Percentiles rank a stretch among this genome's conserved stretches.
phyloP scores from a whole-genome alignment of 2,797 vertebrate genomes.

The Astyanax mexicanus region DNA sequence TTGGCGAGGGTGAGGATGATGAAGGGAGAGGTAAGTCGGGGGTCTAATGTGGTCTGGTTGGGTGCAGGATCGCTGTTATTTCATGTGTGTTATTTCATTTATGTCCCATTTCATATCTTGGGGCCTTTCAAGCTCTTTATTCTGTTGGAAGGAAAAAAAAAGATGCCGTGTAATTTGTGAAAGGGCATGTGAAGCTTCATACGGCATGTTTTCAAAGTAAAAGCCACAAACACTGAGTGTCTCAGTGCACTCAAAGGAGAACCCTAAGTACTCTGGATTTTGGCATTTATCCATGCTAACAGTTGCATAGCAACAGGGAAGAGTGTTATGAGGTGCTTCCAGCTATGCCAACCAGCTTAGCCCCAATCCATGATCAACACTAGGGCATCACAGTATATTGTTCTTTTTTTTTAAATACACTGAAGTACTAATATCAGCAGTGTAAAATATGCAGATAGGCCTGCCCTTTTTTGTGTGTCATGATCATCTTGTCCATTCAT shows the following conservation, averaged over 20 bases:
- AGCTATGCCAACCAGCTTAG: not conserved
- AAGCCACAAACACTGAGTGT: not conserved
- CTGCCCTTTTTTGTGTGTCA: too few species aligned
- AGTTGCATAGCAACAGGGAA: not conserved
- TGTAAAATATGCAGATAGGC: too few species aligned
- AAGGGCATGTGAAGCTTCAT: not conserved
- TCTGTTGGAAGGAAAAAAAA: not conserved
- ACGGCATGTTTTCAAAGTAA: not conserved
- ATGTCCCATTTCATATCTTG: not conserved
- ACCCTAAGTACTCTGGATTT: not conserved
- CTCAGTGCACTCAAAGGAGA: not conserved
- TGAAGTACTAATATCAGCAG: not conserved
- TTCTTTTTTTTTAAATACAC: too few species aligned
- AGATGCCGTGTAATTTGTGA: not conserved
- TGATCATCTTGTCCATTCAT: too few species aligned
- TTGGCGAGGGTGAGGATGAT: conserved; percentile 92
- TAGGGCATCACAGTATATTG: too few species aligned
- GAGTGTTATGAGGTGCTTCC: not conserved
- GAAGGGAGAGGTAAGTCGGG: conserved; percentile 89
- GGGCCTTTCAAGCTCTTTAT: not conserved
- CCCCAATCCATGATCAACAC: not conserved
- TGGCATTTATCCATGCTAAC: not conserved
- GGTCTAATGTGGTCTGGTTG: conserved; percentile 36
- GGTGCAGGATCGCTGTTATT: not conserved
- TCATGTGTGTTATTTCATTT: not conserved